These are phyloP conservation scores for Tetragnatha montana DNA, from an alignment of 2,888 invertebrate genomes.

Conservation along the genomic window DNA sequence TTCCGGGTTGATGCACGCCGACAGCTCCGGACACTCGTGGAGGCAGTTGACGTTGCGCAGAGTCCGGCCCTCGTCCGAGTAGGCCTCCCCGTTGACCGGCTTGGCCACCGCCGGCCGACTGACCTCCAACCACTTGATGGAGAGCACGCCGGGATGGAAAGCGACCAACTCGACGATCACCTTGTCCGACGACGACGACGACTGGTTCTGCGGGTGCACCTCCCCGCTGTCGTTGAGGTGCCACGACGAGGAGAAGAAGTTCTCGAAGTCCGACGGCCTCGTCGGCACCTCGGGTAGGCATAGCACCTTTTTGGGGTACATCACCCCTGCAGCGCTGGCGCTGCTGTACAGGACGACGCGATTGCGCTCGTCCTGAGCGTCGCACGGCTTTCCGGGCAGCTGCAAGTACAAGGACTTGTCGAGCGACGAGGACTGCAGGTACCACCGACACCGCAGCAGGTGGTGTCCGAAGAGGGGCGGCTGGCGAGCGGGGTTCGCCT, in stretches of 20 bases:
- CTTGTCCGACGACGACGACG: slow-evolving; percentile 75
- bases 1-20: slow-evolving; percentile 86
- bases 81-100: slow-evolving; percentile 65
- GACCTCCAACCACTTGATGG: slow-evolving; percentile 71
- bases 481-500: slow-evolving; percentile 26
- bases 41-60: slow-evolving; percentile 80
- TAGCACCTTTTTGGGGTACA: slow-evolving; percentile 69
- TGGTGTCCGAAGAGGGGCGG: slow-evolving; percentile 22
- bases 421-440: slow-evolving; percentile 71
- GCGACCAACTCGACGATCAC: slow-evolving; percentile 72
- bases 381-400: slow-evolving; percentile 65
- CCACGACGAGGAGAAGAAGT: slow-evolving; percentile 72
- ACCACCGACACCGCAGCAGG: slow-evolving; percentile 72
- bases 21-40: slow-evolving; percentile 86
- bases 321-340: slow-evolving; percentile 80
- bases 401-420: slow-evolving; percentile 73
- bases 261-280: slow-evolving; percentile 45
- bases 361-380: slow-evolving; percentile 61
- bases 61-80: slow-evolving; percentile 71
- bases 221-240: slow-evolving; percentile 62
- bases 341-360: slow-evolving; percentile 80
- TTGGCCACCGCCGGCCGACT: slow-evolving; percentile 61
- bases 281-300: slow-evolving; percentile 52
- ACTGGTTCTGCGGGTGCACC: slow-evolving; percentile 40
- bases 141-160: slow-evolving; percentile 50